Percentiles rank a stretch among this genome's conserved stretches.
phyloP scores from a whole-genome alignment of 2,113 vertebrate genomes.

The Brienomyrus brachyistius region DNA sequence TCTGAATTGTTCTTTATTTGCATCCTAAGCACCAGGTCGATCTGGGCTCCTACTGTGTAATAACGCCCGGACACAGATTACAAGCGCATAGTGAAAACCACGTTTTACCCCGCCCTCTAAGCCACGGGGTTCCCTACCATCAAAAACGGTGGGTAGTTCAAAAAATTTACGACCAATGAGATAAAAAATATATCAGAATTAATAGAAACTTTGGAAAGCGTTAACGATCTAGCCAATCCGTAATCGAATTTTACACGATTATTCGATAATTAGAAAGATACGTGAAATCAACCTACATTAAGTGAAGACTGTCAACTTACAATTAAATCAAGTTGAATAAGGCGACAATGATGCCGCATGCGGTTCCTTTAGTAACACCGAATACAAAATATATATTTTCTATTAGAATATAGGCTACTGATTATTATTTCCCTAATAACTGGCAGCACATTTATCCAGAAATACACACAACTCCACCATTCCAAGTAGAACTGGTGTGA shows the following conservation, averaged over 20 bases:
- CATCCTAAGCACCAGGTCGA: not conserved
- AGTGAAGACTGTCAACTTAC: not conserved
- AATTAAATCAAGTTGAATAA: not conserved
- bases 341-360: not conserved
- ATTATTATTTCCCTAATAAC: not conserved
- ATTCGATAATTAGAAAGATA: not conserved
- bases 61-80: not conserved
- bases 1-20: not conserved
- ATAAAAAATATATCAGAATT: not conserved
- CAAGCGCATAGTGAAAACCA: not conserved
- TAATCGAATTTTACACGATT: not conserved
- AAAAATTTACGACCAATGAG: not conserved
- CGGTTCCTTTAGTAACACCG: not conserved
- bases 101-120: not conserved
- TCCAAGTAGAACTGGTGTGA: not conserved
- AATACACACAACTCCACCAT: not conserved
- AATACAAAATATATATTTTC: not conserved
- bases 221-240: not conserved
- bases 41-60: not conserved
- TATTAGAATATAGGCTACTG: not conserved
- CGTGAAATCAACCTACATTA: not conserved
- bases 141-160: not conserved
- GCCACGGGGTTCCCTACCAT: not conserved
- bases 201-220: not conserved
- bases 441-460: not conserved